These are phyloP conservation scores for Megalops cyprinoides DNA, from an alignment of 2,797 vertebrate species.

Conservation along the genomic window DNA sequence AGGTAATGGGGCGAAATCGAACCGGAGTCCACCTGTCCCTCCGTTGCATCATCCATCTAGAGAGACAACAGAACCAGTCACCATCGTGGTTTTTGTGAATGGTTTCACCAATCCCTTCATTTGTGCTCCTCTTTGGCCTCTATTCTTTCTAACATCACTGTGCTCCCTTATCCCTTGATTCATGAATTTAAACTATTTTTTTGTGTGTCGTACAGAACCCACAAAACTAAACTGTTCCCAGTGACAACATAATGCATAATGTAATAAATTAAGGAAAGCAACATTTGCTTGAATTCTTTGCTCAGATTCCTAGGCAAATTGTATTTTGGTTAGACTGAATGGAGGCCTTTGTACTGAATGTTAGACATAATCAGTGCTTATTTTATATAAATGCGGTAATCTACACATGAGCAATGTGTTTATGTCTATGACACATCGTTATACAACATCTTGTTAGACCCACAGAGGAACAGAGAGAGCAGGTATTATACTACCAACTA, in stretches of 20 bases:
- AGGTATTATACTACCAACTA: too few species aligned
- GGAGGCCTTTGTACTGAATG: not conserved
- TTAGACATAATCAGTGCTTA: not conserved
- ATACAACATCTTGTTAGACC: not conserved
- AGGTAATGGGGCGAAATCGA: constrained; percentile 76
- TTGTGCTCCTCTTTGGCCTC: not conserved
- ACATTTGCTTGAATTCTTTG: not conserved
- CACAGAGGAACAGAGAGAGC: too few species aligned
- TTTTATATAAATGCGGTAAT: not conserved
- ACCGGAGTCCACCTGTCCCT: constrained; percentile 33
- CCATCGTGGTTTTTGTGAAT: not conserved
- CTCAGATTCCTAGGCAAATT: not conserved
- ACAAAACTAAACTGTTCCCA: too few species aligned
- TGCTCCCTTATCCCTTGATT: not conserved
- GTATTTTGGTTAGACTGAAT: not conserved
- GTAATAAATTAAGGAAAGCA: not conserved
- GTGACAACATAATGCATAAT: not conserved
- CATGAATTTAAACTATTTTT: not conserved
- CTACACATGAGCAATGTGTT: too few species aligned
- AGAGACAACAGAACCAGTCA: not conserved
- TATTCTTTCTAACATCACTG: not conserved
- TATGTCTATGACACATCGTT: not conserved
- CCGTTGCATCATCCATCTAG: constrained; percentile 7
- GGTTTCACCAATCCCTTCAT: constrained; percentile 1
- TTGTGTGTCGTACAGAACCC: too few species aligned